Evolutionary conservation across 2,797 vertebrate species (phyloP), one percentile per base, ranked within the genome.

Genomic region (Mus minutoides): DNA sequence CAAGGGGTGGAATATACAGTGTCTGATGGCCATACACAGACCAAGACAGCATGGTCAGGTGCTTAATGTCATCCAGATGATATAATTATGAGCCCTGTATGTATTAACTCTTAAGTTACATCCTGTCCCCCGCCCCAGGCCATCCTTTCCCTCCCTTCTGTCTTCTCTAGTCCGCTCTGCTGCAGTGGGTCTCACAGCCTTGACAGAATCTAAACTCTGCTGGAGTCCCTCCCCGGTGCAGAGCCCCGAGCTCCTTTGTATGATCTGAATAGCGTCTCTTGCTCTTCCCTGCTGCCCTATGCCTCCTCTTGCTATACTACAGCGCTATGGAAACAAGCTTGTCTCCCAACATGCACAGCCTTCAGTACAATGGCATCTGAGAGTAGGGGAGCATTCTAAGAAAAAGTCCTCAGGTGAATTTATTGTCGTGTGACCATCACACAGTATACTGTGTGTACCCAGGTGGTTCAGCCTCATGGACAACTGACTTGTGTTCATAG

Each of bases 141-240:
- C 69, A 22, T 40, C 31, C 5, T 43, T 16, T 40, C n/a, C n/a
- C 2, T 1, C 12, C n/a, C 6, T 16, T 14, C 34, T 46, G 11
- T 54, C 13, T 34, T n/a, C 46, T 29, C 67, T 16, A 10, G 13
- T 19, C 16, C 6, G 2, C 3, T 73, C 7, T 3, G 54, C 37
- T 2, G 4, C 79, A 4, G 12, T 10, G 2, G 8, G 9, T n/a
- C 69, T 34, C 3, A n/a, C 1, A 19, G 31, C 76, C 73, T 54
- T 80, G 54, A 67, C 5, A 34, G 75, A 91, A 37, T 29, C 16
- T 17, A 19, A 49, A 1, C 40, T 31, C 54, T 37, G 11, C 73
- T 40, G 3, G 4, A 2, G 11, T 40, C 19, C 22, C 62, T 62
- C 43, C 24, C 49, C 13, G 29, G 17, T 0, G 0, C 19, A 12